phyloP scores from a whole-genome alignment of 2,888 invertebrate genomes.

The Eristalis pertinax region DNA sequence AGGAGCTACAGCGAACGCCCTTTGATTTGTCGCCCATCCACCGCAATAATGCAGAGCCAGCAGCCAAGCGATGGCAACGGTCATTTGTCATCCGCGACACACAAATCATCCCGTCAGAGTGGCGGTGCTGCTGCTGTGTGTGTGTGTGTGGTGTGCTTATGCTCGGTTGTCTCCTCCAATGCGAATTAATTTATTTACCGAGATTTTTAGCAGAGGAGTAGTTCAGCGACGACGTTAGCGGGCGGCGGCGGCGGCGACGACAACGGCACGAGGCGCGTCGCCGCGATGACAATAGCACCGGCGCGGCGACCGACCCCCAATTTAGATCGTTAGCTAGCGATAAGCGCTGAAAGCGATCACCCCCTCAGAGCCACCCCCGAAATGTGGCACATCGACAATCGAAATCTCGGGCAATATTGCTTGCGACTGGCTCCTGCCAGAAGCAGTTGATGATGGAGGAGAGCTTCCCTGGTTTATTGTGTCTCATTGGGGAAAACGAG shows the following conservation, averaged over 20 bases:
- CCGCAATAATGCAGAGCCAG: slow-evolving; percentile 64
- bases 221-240: slow-evolving; percentile 30
- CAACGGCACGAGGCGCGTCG: background rate
- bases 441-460: slow-evolving; percentile 4
- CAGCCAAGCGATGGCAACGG: slow-evolving; percentile 44
- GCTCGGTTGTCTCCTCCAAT: slow-evolving; percentile 55
- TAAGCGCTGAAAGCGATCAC: slow-evolving; percentile 52
- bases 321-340: slow-evolving; percentile 66
- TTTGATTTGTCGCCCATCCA: slow-evolving; percentile 66
- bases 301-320: slow-evolving; percentile 45
- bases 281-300: slow-evolving; percentile 10
- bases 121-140: slow-evolving; percentile 2
- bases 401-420: slow-evolving; percentile 47
- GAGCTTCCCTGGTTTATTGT: slow-evolving; percentile 55
- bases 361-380: slow-evolving; percentile 41
- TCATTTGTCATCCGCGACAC: slow-evolving; percentile 66
- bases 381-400: slow-evolving; percentile 26
- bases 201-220: slow-evolving; percentile 44
- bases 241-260: background rate
- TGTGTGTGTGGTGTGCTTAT: background rate
- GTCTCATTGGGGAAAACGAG: slow-evolving; percentile 58
- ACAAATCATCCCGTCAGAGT: slow-evolving; percentile 69
- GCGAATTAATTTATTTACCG: slow-evolving; percentile 64
- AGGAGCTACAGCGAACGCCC: slow-evolving; percentile 31
- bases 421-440: slow-evolving; percentile 43